These are phyloP conservation scores for Bilobella aurantiaca DNA, from an alignment of 1,140 invertebrate species.

Conservation along the genomic window DNA sequence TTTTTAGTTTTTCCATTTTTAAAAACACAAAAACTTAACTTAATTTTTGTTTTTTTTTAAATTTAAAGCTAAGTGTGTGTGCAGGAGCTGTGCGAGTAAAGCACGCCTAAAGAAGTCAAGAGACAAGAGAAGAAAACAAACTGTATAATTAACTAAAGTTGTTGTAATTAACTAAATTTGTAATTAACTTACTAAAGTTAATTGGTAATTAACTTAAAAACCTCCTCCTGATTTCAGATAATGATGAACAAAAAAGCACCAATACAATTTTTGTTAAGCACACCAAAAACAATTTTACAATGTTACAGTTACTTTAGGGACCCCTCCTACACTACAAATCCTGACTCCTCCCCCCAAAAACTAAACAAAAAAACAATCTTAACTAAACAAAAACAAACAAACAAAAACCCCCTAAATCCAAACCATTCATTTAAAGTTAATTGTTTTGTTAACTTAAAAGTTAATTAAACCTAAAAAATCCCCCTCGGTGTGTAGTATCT, in stretches of 20 bases:
- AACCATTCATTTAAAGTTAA: no score
- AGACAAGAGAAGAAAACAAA: not conserved
- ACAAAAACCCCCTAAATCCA: not conserved
- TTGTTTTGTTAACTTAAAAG: no score
- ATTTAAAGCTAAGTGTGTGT: no score
- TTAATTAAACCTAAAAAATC: no score
- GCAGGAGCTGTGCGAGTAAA: no score
- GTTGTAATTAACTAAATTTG: not conserved
- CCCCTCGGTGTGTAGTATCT: no score
- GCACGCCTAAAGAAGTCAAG: not conserved
- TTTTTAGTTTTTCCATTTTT: no score
- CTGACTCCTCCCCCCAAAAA: not conserved
- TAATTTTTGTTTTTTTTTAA: no score
- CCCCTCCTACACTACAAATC: not conserved
- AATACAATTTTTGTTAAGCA: conserved; percentile 3
- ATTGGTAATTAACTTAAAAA: not conserved
- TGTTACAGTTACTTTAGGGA: not conserved
- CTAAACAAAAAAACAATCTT: no score
- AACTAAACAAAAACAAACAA: not conserved
- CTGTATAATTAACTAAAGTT: not conserved
- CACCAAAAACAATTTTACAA: not conserved
- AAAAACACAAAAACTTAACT: not conserved
- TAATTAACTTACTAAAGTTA: not conserved
- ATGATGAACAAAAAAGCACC: conserved; percentile 4
- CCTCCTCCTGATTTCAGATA: not conserved